Conservation (phyloP, 2,888 invertebrate species). For the Eutolmus rufibarbis region DNA sequence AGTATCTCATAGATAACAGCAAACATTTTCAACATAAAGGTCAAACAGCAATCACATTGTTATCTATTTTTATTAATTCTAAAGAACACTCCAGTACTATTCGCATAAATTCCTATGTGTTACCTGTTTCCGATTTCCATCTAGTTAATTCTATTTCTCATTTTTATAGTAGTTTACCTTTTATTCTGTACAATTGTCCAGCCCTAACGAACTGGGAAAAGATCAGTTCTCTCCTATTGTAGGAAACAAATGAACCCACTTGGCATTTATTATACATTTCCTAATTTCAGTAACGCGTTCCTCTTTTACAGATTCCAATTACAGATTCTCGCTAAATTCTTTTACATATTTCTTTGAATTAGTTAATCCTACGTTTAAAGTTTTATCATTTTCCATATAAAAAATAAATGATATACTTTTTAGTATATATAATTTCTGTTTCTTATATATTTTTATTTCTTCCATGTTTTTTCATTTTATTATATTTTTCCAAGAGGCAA, state of each 20-base stretch:
- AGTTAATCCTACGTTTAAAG: conserved; percentile 16
- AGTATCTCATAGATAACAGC: background rate
- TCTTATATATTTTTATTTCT: conserved; percentile 24
- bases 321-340: background rate
- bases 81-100: conserved; percentile 31
- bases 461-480: background rate
- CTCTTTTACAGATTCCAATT: background rate
- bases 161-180: background rate
- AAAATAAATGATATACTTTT: conserved; percentile 37
- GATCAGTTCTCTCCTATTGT: background rate
- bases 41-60: conserved; percentile 5
- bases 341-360: background rate
- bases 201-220: background rate
- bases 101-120: conserved; percentile 28
- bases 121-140: conserved; percentile 21
- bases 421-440: conserved; percentile 22
- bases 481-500: conserved; percentile 16
- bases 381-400: conserved; percentile 35
- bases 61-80: conserved; percentile 14
- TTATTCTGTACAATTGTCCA: background rate
- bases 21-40: conserved; percentile 8
- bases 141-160: conserved; percentile 2
- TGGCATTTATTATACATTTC: background rate
- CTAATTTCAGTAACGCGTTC: background rate
- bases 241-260: background rate